Evolutionary conservation across 1,140 invertebrate genomes (phyloP), one percentile per base, ranked within the genome.

Genomic region (Euura lappo): DNA sequence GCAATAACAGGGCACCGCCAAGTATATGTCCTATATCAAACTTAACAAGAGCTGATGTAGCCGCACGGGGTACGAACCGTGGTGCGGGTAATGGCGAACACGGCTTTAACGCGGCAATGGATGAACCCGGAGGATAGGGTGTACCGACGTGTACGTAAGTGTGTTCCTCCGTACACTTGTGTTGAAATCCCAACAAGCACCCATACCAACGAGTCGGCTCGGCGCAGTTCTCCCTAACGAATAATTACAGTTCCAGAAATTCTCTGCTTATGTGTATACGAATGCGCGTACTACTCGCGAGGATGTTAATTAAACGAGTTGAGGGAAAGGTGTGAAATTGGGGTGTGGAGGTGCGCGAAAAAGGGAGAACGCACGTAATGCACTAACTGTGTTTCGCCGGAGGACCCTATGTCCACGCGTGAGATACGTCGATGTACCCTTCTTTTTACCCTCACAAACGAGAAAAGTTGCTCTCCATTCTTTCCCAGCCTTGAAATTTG

Each of bases 211-310:
- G 8, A 44, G 8, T 10, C 66, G 5, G 2, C 28, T 44, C 44
- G 8, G 66, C 3, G 8, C 60, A 64, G 60, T 68, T 68, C 76
- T 10, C 13, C 42, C 75, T 79, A 83, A 81, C 80, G 71, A 83
- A 80, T 82, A 81, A 83, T 82, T 81, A 82, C 76, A 76, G 71
- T 68, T 68, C 73, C 51, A 71, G 76, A 71, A 78, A 78, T 68
- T 76, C 64, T 69, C 11, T 43, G 47, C 64, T 13, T 6, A 45
- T 51, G 10, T 72, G 11, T n/a, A 64, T 66, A 64, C 70, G 68
- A 44, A 44, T 44, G 66, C 46, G 68, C 2, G 46, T 51, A 60
- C 46, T 45, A 10, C 64, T 74, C 73, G 73, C 46, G 8, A n/a
- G 69, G 13, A 77, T 72, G 72, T 74, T 76, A 79, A 79, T 76